These are phyloP conservation scores for Diachasmimorpha longicaudata DNA, from an alignment of 1,140 invertebrate genomes.

Conservation along the genomic window DNA sequence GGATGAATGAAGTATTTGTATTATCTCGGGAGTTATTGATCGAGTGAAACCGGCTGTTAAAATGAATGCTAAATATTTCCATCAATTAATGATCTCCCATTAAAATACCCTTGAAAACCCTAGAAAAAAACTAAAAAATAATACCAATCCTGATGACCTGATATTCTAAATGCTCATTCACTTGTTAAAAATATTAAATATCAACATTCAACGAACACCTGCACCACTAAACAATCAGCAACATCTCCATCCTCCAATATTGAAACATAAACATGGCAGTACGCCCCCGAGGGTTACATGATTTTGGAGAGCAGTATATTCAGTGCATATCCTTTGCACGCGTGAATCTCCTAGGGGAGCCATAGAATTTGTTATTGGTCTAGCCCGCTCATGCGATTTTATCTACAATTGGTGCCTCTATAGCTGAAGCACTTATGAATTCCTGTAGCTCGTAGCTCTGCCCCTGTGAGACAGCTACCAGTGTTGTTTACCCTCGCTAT, in stretches of 20 bases:
- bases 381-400: not conserved
- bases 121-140: no score
- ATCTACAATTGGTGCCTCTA: not conserved
- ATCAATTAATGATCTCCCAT: no score
- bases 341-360: not conserved
- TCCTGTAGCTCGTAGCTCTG: not conserved
- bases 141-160: no score
- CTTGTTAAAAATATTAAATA: no score
- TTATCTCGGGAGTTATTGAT: not conserved
- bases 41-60: not conserved
- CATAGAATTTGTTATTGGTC: not conserved
- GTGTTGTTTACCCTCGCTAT: not conserved
- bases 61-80: no score
- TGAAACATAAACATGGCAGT: not conserved
- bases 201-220: no score
- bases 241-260: no score
- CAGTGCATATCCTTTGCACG: not conserved
- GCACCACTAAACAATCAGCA: no score
- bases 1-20: not conserved
- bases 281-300: not conserved
- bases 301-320: not conserved
- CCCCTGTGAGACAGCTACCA: not conserved
- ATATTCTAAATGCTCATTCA: no score
- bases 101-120: no score
- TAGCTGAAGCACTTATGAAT: not conserved